Evolutionary conservation across 2,888 invertebrate genomes (phyloP), one percentile per base, ranked within the genome.

Genomic region (Cryptophagus acutangulus): DNA sequence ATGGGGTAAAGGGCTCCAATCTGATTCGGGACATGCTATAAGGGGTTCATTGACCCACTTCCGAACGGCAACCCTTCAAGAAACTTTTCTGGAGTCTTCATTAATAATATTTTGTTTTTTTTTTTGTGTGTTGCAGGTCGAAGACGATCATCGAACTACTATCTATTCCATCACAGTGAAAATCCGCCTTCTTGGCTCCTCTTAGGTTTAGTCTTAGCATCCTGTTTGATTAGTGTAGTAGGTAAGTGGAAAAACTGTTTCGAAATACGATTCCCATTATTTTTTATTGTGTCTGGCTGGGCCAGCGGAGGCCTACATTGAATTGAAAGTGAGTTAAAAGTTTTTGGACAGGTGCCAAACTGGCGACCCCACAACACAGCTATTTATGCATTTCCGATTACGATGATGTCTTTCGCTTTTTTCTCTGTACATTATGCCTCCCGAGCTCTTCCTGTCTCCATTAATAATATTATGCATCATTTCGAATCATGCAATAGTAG

Each of bases 201-300:
- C 58, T 61, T 69, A 65, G 65, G 65, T 57, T 58, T 68, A 67
- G 63, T 69, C 54, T 59, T 67, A 66, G 62, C 62, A 48, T 62
- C 65, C 54, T 67, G 65, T 55, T 66, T 69, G 64, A 61, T 67
- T 65, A 69, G 65, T 66, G 65, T 69, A 67, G 67, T 67, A 59
- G 69, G 69, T 69, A 58, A 67, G 69, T 67, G 15, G n/a, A n/a
- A n/a, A n/a, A n/a, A 26, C n/a, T 3, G 3, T 26, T 26, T 20
- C 20, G 5, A 20, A 20, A 20, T 20, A 6, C 9, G 5, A 6
- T 5, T 20, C 20, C 20, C 9, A 9, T 20, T 20, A 20, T 6
- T 20, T 20, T 20, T 20, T 20, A 6, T 20, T 20, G 20, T 20
- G 9, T 6, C 5, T 20, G 20, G 6, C 9, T 20, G 6, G 20